Evolutionary conservation across 2,797 vertebrate species (phyloP), one percentile per base, ranked within the genome.

Genomic region (Melopsittacus undulatus): DNA sequence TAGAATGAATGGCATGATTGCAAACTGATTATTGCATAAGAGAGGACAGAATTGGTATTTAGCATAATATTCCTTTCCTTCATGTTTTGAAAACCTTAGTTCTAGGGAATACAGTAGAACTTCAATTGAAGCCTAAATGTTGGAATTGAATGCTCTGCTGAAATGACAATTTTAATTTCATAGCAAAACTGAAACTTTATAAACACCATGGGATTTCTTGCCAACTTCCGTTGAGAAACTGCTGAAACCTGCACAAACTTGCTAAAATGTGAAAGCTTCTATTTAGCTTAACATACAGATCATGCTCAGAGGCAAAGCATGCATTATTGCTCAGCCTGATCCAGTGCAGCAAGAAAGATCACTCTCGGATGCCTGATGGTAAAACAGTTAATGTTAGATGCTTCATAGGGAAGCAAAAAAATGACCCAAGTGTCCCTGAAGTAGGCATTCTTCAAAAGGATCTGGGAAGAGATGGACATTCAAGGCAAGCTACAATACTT

Each of bases 71-170:
- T 70, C 14, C 80, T 82, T 94, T 79, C 70, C 72, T 94, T 95
- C 84, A 72, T 72, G 22, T 92, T 94, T 87, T 82, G 45, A 74
- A 94, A 94, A 77, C 32, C 77, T 87, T 69, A 57, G 59, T 92
- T 91, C 68, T 91, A 62, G 74, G 68, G 52, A 92, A 94, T 96
- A 92, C 77, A 87, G 74, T 72, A 72, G 80, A 73, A 90, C 57
- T 93, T 86, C 66, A 81, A 46, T 95, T 94, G 92, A 78, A 92
- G 66, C 69, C 82, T 95, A 93, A 92, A 91, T 94, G 94, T 94
- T 91, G 59, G 85, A 85, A 88, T 95, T 94, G 69, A 86, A 51
- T 56, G 49, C 89, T 90, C 83, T 88, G 91, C 82, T 81, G 85
- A 93, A 94, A 79, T 90, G 87, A 84, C 85, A 78, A 67, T 92